Conservation (phyloP, 2,888 invertebrate genomes). For the Plebejus melissa region DNA sequence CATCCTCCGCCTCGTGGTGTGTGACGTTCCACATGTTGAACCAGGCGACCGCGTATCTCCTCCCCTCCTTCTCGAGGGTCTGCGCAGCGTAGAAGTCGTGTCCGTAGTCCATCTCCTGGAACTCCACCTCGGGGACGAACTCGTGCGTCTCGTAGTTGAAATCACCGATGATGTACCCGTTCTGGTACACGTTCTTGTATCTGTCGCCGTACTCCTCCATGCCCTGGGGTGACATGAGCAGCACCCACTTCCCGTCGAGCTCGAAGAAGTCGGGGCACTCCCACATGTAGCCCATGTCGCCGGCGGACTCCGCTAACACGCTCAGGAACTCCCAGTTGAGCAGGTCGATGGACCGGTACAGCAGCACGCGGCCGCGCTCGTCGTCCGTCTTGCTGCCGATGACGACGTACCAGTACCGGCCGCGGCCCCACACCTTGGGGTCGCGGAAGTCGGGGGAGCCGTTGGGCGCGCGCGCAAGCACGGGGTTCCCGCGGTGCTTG, state of each 20-base stretch:
- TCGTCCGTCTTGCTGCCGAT: slow-evolving; percentile 62
- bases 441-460: slow-evolving; percentile 69
- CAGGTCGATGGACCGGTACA: slow-evolving; percentile 65
- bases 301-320: slow-evolving; percentile 59
- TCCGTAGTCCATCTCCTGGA: slow-evolving; percentile 68
- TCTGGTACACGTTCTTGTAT: slow-evolving; percentile 61
- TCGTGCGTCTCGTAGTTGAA: slow-evolving; percentile 64
- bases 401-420: slow-evolving; percentile 63
- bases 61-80: slow-evolving; percentile 57
- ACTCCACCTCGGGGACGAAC: slow-evolving; percentile 55
- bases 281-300: slow-evolving; percentile 69
- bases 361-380: slow-evolving; percentile 55
- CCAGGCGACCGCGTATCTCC: slow-evolving; percentile 63
- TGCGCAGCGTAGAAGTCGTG: slow-evolving; percentile 74
- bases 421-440: slow-evolving; percentile 69
- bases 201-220: slow-evolving; percentile 60
- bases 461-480: slow-evolving; percentile 55
- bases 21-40: slow-evolving; percentile 67
- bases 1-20: slow-evolving; percentile 59
- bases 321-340: slow-evolving; percentile 60
- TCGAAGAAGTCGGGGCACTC: slow-evolving; percentile 77
- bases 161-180: slow-evolving; percentile 66
- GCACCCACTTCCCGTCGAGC: slow-evolving; percentile 59
- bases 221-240: slow-evolving; percentile 70
- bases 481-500: slow-evolving; percentile 66